Percentiles rank a stretch among this genome's conserved stretches.
These are phyloP conservation scores for Coreoperca whiteheadi DNA, from an alignment of 2,113 vertebrate genomes.

Conservation along the genomic window DNA sequence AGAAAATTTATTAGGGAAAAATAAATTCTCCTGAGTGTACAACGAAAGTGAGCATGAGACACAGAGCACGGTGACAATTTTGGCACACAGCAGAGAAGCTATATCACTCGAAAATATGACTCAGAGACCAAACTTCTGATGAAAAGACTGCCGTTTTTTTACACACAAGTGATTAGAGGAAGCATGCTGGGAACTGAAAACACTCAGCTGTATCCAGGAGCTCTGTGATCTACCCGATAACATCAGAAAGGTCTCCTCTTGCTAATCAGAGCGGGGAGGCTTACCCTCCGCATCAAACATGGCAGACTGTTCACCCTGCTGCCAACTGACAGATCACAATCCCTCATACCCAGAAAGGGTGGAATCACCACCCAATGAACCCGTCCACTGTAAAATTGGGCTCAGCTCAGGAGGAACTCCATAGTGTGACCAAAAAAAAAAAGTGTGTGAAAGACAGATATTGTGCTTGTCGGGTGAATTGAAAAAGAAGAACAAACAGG, in stretches of 20 bases:
- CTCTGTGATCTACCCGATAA: constrained; percentile 71
- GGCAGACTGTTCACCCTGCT: constrained; percentile 26
- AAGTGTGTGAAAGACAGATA: constrained; percentile 10
- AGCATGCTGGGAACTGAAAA: constrained; percentile 44
- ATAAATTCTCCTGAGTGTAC: constrained; percentile 63
- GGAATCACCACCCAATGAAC: constrained; percentile 19
- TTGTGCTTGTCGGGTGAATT: neutral
- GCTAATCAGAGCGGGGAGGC: constrained; percentile 55
- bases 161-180: constrained; percentile 61
- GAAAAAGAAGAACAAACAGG: constrained; percentile 26
- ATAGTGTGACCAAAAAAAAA: neutral
- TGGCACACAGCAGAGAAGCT: constrained; percentile 43
- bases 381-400: constrained; percentile 37
- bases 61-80: constrained; percentile 45
- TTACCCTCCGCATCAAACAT: constrained; percentile 42
- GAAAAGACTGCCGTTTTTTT: constrained; percentile 14
- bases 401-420: constrained; percentile 37
- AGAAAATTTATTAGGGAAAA: constrained; percentile 60
- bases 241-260: constrained; percentile 55
- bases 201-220: constrained; percentile 47
- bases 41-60: constrained; percentile 59
- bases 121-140: constrained; percentile 33
- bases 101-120: constrained; percentile 42
- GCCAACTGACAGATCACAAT: constrained; percentile 53
- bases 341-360: constrained; percentile 32